Evolutionary conservation across 2,888 invertebrate genomes (phyloP).

Genomic region (Caenorhabditis becei): DNA sequence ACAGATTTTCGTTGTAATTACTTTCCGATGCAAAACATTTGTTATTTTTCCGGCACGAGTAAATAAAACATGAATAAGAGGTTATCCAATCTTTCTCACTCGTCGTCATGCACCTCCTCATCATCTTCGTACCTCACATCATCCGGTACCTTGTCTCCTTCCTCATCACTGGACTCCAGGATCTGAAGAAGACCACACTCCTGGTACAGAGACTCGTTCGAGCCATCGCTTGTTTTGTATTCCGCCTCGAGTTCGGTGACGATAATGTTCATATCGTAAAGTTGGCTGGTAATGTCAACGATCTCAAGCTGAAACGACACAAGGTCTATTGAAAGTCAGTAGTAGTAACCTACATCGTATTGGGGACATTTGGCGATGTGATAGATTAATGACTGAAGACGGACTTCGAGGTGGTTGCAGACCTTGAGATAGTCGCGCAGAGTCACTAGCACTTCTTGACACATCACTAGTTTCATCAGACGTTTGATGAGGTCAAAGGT

Average conservation of each 20-base stretch:
- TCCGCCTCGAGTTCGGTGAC: slow-evolving; percentile 18
- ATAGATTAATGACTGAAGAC: slow-evolving; percentile 40
- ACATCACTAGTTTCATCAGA: slow-evolving; percentile 37
- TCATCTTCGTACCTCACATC: slow-evolving; percentile 24
- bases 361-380: slow-evolving; percentile 38
- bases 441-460: slow-evolving; percentile 35
- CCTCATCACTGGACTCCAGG: not conserved
- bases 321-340: not conserved
- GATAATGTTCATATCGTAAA: slow-evolving; percentile 18
- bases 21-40: too few relatives aligned
- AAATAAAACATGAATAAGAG: too few relatives aligned
- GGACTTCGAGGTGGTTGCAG: slow-evolving; percentile 34
- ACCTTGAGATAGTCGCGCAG: slow-evolving; percentile 34
- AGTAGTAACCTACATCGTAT: slow-evolving; percentile 32
- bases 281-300: slow-evolving; percentile 20
- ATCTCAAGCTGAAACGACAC: slow-evolving; percentile 27
- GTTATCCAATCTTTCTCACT: slow-evolving; percentile 7
- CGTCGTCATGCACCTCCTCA: slow-evolving; percentile 1
- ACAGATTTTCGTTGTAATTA: too few relatives aligned
- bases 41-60: too few relatives aligned
- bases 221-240: not conserved
- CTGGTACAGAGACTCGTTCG: slow-evolving; percentile 1
- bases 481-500: slow-evolving; percentile 42
- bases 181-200: slow-evolving; percentile 16
- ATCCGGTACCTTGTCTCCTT: not conserved